These are phyloP conservation scores for Etheostoma nigrum DNA, from an alignment of 2,797 vertebrate genomes.

Conservation along the genomic window DNA sequence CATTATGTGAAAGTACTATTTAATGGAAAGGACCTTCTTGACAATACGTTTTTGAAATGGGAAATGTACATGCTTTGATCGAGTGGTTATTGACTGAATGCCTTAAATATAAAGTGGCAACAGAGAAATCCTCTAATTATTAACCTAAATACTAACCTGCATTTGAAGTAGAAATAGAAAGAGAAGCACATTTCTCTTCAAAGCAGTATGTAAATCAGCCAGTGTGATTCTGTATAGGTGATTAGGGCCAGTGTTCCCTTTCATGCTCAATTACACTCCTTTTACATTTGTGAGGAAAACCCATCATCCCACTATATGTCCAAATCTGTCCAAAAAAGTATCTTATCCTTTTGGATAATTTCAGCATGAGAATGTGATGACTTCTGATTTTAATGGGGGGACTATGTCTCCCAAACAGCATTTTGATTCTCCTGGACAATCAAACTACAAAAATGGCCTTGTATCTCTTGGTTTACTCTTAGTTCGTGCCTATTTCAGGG, in stretches of 20 bases:
- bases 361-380: not conserved
- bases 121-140: not conserved
- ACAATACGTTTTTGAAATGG: too few species aligned
- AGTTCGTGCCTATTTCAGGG: conserved; percentile 32
- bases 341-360: conserved; percentile 22
- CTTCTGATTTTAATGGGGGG: conserved; percentile 36
- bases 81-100: not conserved
- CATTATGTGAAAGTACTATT: not conserved
- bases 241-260: conserved; percentile 38
- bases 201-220: conserved; percentile 44
- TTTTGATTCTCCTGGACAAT: conserved; percentile 41
- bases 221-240: conserved; percentile 31
- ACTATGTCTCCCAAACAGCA: conserved; percentile 29
- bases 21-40: not conserved
- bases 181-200: conserved; percentile 28
- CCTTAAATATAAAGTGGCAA: not conserved
- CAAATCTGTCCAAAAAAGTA: conserved; percentile 20
- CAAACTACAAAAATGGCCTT: conserved; percentile 33
- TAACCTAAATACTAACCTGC: not conserved
- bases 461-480: conserved; percentile 49
- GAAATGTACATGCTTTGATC: not conserved
- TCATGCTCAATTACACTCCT: conserved; percentile 21
- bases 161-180: conserved; percentile 6
- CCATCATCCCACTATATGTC: conserved; percentile 10
- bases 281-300: conserved; percentile 12